These are phyloP conservation scores for Hydrozoanthus tunicans DNA, from an alignment of 64 coral and sea anemone species.

Conservation along the genomic window DNA sequence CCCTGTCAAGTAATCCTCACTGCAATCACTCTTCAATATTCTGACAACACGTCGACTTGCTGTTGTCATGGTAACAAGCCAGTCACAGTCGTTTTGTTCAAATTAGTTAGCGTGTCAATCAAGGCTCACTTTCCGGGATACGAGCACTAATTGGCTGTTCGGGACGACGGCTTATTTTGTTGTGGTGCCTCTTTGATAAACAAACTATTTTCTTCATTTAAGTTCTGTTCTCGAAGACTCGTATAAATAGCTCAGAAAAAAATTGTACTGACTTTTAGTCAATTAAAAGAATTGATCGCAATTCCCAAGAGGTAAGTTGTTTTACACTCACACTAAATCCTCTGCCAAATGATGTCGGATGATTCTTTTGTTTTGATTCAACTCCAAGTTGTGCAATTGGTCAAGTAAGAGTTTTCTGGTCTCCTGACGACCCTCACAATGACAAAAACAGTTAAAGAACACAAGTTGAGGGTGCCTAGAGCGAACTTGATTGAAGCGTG, in stretches of 20 bases:
- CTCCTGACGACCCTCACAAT: no score
- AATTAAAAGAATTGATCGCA: no score
- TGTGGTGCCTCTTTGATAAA: background rate
- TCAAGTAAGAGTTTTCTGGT: background rate
- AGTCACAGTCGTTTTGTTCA: conserved; percentile 15
- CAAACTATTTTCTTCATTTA: no score
- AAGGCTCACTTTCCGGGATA: background rate
- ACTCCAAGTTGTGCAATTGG: background rate
- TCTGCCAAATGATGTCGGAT: no score
- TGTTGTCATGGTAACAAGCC: conserved; percentile 62
- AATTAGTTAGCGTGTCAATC: conserved; percentile 31
- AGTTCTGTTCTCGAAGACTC: no score
- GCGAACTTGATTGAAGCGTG: no score
- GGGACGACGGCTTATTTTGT: background rate
- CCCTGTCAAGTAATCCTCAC: background rate
- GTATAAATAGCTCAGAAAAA: no score
- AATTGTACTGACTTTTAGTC: no score
- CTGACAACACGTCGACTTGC: conserved; percentile 45
- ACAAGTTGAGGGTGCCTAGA: background rate
- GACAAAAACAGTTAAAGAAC: background rate
- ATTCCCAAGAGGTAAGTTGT: no score
- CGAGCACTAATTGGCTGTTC: conserved; percentile 10
- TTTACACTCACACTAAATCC: no score
- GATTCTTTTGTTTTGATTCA: background rate
- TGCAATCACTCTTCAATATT: conserved; percentile 42